A percentile compares a stretch with the other conserved stretches of the same genome.
phyloP scores from a whole-genome alignment of 2,888 invertebrate species.

The Tortricodes alternella region DNA sequence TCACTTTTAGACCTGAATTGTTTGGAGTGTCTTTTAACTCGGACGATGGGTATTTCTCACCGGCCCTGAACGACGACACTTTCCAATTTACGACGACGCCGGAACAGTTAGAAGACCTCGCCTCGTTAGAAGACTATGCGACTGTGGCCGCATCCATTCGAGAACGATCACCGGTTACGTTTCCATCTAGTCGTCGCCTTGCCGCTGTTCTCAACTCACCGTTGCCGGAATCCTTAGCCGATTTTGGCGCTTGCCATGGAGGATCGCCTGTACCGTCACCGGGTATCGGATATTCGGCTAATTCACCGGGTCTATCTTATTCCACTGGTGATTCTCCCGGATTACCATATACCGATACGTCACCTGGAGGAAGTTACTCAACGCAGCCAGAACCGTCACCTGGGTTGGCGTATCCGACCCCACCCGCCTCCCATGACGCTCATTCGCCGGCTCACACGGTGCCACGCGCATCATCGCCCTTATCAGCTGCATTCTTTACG shows the following conservation, averaged over 20 bases:
- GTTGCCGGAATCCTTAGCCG: constrained; percentile 89
- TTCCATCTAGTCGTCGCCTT: constrained; percentile 87
- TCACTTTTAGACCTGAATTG: constrained; percentile 83
- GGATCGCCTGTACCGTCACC: constrained; percentile 80
- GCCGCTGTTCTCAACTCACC: constrained; percentile 91
- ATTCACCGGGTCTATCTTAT: constrained; percentile 88
- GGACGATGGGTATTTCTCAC: constrained; percentile 85
- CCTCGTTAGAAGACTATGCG: constrained; percentile 84
- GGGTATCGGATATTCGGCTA: constrained; percentile 69
- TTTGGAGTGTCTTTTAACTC: constrained; percentile 86
- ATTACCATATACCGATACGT: constrained; percentile 65
- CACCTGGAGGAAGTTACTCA: constrained; percentile 70
- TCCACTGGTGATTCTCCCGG: constrained; percentile 85
- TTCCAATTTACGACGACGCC: constrained; percentile 85
- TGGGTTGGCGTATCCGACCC: constrained; percentile 91
- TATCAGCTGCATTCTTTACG: constrained; percentile 92
- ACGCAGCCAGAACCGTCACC: constrained; percentile 83
- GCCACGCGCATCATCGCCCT: constrained; percentile 89
- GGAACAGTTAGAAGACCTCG: constrained; percentile 85
- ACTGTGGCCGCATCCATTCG: constrained; percentile 82
- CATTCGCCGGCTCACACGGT: constrained; percentile 85
- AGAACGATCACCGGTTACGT: constrained; percentile 82
- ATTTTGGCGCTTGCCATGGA: constrained; percentile 91
- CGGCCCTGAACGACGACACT: constrained; percentile 89
- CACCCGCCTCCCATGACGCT: constrained; percentile 94